A percentile compares a stretch with the other conserved stretches of the same genome.
Conservation (phyloP, 2,113 vertebrate species). For the Thryonomys swinderianus region DNA sequence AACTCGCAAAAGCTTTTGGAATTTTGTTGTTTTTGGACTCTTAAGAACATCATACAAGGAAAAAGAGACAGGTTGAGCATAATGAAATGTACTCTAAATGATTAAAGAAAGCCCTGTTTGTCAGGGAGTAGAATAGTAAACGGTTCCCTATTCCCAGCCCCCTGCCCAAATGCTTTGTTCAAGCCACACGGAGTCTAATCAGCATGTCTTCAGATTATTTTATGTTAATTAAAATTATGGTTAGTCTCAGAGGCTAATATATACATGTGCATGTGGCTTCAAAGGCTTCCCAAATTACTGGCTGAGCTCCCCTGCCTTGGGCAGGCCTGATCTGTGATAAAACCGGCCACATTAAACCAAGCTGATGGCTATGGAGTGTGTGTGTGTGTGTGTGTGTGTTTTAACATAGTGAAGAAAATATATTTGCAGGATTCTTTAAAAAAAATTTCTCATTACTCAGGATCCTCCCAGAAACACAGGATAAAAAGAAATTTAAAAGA, state of each 20-base stretch:
- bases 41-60: slow-evolving; percentile 61
- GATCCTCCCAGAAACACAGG: background rate
- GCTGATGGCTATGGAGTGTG: slow-evolving; percentile 44
- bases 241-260: slow-evolving; percentile 68
- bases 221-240: slow-evolving; percentile 76
- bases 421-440: slow-evolving; percentile 67
- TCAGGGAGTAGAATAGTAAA: background rate
- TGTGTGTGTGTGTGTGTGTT: background rate
- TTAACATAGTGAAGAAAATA: slow-evolving; percentile 56
- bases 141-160: background rate
- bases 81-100: slow-evolving; percentile 66
- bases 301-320: slow-evolving; percentile 38
- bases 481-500: background rate
- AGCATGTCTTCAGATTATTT: slow-evolving; percentile 75
- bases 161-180: slow-evolving; percentile 59
- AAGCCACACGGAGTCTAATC: slow-evolving; percentile 69
- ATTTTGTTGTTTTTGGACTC: slow-evolving; percentile 67
- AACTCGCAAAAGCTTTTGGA: slow-evolving; percentile 80
- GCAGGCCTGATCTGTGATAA: slow-evolving; percentile 70
- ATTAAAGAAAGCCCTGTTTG: slow-evolving; percentile 76
- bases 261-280: slow-evolving; percentile 66
- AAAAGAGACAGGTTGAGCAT: slow-evolving; percentile 59
- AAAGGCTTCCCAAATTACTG: slow-evolving; percentile 72
- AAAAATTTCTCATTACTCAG: slow-evolving; percentile 48
- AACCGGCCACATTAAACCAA: slow-evolving; percentile 73